A percentile compares a stretch with the other conserved stretches of the same genome.
These are phyloP conservation scores for Oscheius sp. DNA, from an alignment of 2,888 invertebrate species.

Conservation along the genomic window DNA sequence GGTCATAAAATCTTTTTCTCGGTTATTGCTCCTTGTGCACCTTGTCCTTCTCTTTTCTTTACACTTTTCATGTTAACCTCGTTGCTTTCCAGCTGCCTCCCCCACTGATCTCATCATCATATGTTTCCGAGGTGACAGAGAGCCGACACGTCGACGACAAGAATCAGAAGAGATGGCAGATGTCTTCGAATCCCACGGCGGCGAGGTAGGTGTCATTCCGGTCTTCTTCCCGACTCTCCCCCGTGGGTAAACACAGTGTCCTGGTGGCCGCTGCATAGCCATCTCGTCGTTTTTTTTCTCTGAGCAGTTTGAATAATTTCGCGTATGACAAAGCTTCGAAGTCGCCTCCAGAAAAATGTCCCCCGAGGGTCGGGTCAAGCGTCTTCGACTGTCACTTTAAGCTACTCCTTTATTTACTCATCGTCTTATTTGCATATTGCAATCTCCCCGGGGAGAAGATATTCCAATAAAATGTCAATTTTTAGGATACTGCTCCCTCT, in stretches of 20 bases:
- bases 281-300: neutral
- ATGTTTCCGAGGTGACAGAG: constrained; percentile 7
- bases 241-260: neutral
- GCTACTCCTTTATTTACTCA: neutral
- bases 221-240: neutral
- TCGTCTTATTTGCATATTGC: neutral
- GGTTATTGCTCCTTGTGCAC: too few species aligned
- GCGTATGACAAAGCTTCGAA: neutral
- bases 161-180: constrained; percentile 19
- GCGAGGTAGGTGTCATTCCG: constrained; percentile 28
- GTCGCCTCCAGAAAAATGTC: constrained; percentile 5
- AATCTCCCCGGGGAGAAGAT: neutral
- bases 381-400: neutral
- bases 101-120: neutral
- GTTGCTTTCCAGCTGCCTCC: constrained; percentile 8
- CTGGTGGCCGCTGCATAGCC: neutral
- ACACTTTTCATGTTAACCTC: constrained; percentile 15
- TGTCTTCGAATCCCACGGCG: constrained; percentile 28
- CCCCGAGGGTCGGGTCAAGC: constrained; percentile 13
- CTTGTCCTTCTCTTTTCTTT: constrained; percentile 10
- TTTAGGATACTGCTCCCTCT: too few species aligned
- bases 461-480: too few species aligned
- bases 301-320: constrained; percentile 25
- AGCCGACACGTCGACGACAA: neutral
- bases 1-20: too few species aligned